Base-by-base conservation (phyloP, 2,113 vertebrate species). In the Xiphophorus maculatus region DNA sequence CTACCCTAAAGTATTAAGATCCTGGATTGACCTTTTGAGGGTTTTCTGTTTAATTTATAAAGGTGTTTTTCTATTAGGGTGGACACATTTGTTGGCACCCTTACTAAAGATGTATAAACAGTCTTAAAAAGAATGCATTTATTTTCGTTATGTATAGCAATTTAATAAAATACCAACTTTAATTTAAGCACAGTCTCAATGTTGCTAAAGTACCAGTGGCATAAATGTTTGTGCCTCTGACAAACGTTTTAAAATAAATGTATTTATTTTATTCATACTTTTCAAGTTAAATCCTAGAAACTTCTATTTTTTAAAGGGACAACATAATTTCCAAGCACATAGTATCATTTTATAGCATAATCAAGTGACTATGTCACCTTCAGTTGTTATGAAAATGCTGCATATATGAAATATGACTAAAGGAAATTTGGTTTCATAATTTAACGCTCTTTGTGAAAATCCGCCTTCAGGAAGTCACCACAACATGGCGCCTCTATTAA, bases 1-100 rank as follows among this genome's bases (percentile, higher is more conserved):
- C 65, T 19, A 66, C 28, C 12, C 1, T 1, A 40, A 71, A 37
- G 27, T 19, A 60, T 54, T 62, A 0, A 25, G 33, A 51, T 70
- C 33, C 61, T 27, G 15, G 61, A 62, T 54, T 42, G 22, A 62
- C 54, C 70, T 30, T 63, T 35, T 15, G 64, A 54, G 60, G 3
- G 19, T 77, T 81, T 81, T 73, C 5, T 19, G 44, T 29, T 8
- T 22, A 29, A 40, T 17, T 27, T 48, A 29, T 44, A 27, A 8
- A 17, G 3, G 1, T 40, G 4, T 40, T 32, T 8, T 33, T 33
- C 8, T n/a, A 1, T 3, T 25, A n/a, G 2, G 17, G 51, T 58
- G 17, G 44, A 17, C 51, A 58, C 51, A 58, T 58, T 58, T 58
- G 3, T 19, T 58, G 51, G 51, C 22, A 58, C 51, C 51, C 25